phyloP scores from a whole-genome alignment of 2,888 invertebrate species.

The Andrena fulva region DNA sequence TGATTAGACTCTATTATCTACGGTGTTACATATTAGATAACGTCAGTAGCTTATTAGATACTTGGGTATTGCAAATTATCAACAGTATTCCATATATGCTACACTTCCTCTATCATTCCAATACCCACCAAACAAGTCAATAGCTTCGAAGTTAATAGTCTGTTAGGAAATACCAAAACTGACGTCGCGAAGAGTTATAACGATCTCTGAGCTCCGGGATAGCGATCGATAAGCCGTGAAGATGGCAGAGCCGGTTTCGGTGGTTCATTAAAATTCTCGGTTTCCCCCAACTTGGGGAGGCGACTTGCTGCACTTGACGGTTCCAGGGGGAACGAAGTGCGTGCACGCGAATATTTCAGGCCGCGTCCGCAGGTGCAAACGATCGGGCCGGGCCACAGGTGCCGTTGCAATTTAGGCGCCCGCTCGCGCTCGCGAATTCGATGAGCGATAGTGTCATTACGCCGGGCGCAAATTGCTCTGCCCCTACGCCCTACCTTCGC shows the following conservation, averaged over 20 bases:
- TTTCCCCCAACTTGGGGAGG: constrained; percentile 24
- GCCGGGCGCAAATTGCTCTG: not conserved
- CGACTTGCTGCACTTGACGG: constrained; percentile 41
- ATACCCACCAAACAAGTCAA: no score
- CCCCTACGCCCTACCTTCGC: not conserved
- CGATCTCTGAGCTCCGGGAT: constrained; percentile 18
- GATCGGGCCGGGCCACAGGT: constrained; percentile 60
- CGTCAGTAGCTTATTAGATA: no score
- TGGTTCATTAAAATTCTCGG: constrained; percentile 55
- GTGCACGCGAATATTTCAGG: constrained; percentile 58
- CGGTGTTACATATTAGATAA: no score
- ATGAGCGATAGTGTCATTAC: constrained; percentile 17
- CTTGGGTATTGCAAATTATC: no score
- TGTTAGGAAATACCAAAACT: not conserved
- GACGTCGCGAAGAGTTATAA: constrained; percentile 1
- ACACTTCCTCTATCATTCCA: no score
- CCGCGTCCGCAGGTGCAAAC: constrained; percentile 65
- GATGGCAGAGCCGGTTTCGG: constrained; percentile 47
- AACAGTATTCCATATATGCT: no score
- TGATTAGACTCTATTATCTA: no score
- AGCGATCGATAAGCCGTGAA: constrained; percentile 35
- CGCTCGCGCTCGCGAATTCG: constrained; percentile 35
- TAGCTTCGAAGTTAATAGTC: no score
- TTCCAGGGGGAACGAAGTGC: constrained; percentile 8
- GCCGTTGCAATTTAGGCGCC: constrained; percentile 63